Evolutionary conservation across 1,140 invertebrate genomes (phyloP).

Genomic region (Lanistes nyassanus): DNA sequence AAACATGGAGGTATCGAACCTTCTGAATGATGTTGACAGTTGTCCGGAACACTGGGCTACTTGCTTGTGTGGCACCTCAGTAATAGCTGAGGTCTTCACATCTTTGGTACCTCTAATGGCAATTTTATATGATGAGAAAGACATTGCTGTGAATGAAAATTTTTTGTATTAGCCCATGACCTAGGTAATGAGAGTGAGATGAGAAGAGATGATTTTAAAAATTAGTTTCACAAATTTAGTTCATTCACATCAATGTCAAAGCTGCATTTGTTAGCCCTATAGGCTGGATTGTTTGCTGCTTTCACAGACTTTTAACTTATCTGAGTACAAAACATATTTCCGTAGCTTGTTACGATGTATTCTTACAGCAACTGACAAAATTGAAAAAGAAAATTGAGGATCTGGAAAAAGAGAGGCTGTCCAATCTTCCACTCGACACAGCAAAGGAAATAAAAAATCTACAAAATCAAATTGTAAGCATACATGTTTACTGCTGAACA

Average conservation of each 20-base stretch:
- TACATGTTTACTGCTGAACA: not conserved
- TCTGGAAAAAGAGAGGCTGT: constrained; percentile 54
- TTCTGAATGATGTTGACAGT: too few relatives aligned
- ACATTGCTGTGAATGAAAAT: too few relatives aligned
- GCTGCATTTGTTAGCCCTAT: not conserved
- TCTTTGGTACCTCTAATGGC: too few relatives aligned
- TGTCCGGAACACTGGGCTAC: too few relatives aligned
- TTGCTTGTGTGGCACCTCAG: too few relatives aligned
- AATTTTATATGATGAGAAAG: too few relatives aligned
- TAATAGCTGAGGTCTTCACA: too few relatives aligned
- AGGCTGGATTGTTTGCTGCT: not conserved
- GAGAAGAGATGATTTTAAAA: not conserved
- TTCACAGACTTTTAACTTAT: not conserved
- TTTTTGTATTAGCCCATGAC: too few relatives aligned
- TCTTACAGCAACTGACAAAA: constrained; percentile 47
- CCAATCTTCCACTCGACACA: constrained; percentile 58
- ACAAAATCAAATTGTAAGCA: constrained; percentile 56
- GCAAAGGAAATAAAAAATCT: constrained; percentile 59
- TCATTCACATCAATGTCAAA: not conserved
- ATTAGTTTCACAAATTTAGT: not conserved
- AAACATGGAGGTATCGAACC: too few relatives aligned
- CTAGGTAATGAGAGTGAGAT: too few relatives aligned
- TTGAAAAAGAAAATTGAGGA: constrained; percentile 46
- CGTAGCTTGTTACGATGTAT: not conserved
- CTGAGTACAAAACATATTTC: too few relatives aligned